Percentiles rank a stretch among this genome's conserved stretches.
phyloP scores from a whole-genome alignment of 2,888 invertebrate species.

The Caenorhabditis imperialis region DNA sequence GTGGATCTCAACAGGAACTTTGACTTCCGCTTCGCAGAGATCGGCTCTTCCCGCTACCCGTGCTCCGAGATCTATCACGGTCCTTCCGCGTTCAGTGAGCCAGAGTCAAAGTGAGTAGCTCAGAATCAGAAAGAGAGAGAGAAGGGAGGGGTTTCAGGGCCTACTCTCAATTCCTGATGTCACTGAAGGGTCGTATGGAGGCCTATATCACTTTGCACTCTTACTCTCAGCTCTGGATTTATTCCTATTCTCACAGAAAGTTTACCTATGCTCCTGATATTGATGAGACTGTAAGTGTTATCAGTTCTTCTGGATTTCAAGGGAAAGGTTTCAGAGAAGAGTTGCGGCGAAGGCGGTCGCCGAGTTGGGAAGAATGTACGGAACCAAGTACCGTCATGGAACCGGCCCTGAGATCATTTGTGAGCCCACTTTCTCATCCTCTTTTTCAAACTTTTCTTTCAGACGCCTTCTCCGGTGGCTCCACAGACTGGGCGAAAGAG shows the following conservation, averaged over 20 bases:
- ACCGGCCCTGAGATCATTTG: conserved; percentile 78
- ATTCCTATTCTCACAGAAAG: conserved; percentile 75
- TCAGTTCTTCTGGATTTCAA: neutral
- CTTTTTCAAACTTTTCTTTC: too few relatives aligned
- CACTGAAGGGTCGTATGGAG: conserved; percentile 66
- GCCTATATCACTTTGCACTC: conserved; percentile 77
- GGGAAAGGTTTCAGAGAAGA: conserved; percentile 65
- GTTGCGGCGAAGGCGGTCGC: conserved; percentile 73
- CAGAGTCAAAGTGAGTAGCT: conserved; percentile 68
- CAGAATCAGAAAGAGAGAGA: neutral
- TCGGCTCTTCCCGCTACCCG: conserved; percentile 74
- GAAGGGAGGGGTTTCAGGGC: conserved; percentile 57
- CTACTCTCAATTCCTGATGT: conserved; percentile 68
- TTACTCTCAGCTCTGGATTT: conserved; percentile 76
- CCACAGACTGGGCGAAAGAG: conserved; percentile 77
- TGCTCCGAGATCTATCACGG: conserved; percentile 78
- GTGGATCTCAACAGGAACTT: conserved; percentile 77
- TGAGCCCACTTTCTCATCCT: too few relatives aligned
- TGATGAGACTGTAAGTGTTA: conserved; percentile 70
- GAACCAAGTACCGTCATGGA: conserved; percentile 74
- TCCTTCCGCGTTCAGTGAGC: conserved; percentile 75
- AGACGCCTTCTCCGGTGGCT: conserved; percentile 77
- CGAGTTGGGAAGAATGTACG: conserved; percentile 73
- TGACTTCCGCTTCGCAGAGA: conserved; percentile 74
- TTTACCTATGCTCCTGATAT: conserved; percentile 74